Base-by-base conservation (phyloP, 1,140 invertebrate species). In the Atta texana region DNA sequence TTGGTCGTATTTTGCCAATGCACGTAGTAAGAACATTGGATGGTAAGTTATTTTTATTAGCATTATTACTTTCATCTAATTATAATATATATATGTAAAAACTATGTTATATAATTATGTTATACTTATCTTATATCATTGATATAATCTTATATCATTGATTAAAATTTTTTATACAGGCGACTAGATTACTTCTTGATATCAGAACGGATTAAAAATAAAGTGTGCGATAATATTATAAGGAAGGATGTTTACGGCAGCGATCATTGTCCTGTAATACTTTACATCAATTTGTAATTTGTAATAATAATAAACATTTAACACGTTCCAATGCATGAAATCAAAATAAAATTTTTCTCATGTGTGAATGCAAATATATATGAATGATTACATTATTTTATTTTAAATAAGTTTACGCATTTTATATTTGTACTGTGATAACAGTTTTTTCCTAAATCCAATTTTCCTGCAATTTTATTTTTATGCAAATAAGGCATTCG, bases 171-270 rank as follows among this genome's bases (percentile, higher is more conserved):
- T 69, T 88, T 63, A 31, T 87, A 76, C 86, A 98, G 97, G 98
- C 96, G 99, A 93, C 94, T 99, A 87, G 99, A 99, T 94, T 99
- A 99, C 94, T 99, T 98, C 94, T 96, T 99, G 49, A 93, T 99
- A 5, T 99, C 98, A 2, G 95, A 98, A 91, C 96, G 97, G 86
- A 95, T 99, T 7, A 93, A 97, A 80, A 95, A 97, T 4, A 96
- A 97, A 44, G 92, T 99, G 6, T 98, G 97, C 92, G 98, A 99
- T 92, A 97, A 96, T 94, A 94, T 97, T 53, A 98, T 98, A 85
- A 96, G 97, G 34, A 96, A 95, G 71, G 94, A 97, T 85, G 96
- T 98, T 21, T 96, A 95, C 88, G 98, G 98, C 21, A 98, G 98
- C 92, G 98, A 92, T 80, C 86, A 91, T 87, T 90, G 82, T 68